A percentile compares a stretch with the other conserved stretches of the same genome.
phyloP scores from a whole-genome alignment of 1,140 invertebrate genomes.

The Lepidostoma basale region DNA sequence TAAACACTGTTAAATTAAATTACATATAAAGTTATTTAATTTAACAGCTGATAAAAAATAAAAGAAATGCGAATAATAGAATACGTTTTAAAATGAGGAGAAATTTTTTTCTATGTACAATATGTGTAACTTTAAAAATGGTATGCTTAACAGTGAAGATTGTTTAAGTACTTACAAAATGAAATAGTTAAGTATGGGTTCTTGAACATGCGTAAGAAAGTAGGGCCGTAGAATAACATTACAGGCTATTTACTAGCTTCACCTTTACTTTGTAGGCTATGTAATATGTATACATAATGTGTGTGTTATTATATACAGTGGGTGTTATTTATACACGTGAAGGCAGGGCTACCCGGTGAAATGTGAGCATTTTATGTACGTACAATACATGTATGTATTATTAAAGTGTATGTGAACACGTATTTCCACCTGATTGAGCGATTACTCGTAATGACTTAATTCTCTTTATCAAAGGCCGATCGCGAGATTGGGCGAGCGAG shows the following conservation, averaged over 20 bases:
- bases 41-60: too few species aligned
- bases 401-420: not conserved
- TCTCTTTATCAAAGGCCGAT: conserved; percentile 27
- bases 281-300: not conserved
- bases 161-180: not conserved
- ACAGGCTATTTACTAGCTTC: not conserved
- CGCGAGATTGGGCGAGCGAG: not conserved
- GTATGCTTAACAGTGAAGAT: too few species aligned
- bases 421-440: conserved; percentile 33
- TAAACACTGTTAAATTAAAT: too few species aligned
- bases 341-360: not conserved
- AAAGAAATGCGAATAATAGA: too few species aligned
- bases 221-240: not conserved
- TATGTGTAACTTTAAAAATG: too few species aligned
- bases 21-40: too few species aligned
- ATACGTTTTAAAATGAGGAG: too few species aligned
- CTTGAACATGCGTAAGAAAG: not conserved
- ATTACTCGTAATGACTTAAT: conserved; percentile 43
- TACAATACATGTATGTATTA: too few species aligned
- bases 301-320: conserved; percentile 27
- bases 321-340: conserved; percentile 8
- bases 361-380: not conserved
- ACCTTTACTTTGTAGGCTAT: not conserved
- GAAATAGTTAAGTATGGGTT: not conserved
- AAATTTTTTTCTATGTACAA: too few species aligned